Base-by-base conservation (phyloP, 2,888 invertebrate species). In the Eucriotettix oculatus region DNA sequence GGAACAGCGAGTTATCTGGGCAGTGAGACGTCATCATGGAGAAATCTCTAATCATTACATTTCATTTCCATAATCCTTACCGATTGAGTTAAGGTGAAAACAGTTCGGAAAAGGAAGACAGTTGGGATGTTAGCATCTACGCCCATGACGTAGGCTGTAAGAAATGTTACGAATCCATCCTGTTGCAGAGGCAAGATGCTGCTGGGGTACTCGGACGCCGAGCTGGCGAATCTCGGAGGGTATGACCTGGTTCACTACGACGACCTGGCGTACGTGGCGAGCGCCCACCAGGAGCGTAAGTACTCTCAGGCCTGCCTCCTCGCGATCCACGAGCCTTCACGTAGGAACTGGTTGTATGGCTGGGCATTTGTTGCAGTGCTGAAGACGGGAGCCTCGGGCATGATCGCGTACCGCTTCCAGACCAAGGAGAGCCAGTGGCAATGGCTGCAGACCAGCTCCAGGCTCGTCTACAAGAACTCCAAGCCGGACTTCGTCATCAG, bases 401-500 rank as follows among this genome's bases (percentile, higher is more conserved):
- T 99, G 87, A 96, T 99, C 70, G 97, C 99, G 62, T 99, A 99
- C 74, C 85, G 99, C 72, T 89, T 95, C 76, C 90, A 96, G 75
- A 91, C 92, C 67, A 94, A 95, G 74, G 90, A 93, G 65, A 87
- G 87, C 10, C 87, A 89, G 69, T 95, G 95, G 92, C 91, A 98
- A 74, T 99, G 97, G 96, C 79, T 99, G 62, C 99, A 99, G 78
- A 97, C 97, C 17, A 89, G 90, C 68, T 96, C 98, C 14, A 82
- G 98, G 66, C 83, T 99, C 67, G 95, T 98, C 67, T 99, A 98
- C 78, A 99, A 99, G 77, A 99, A 98, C 76, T 97, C 97, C 65
- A 99, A 99, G 74, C 97, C 98, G 0, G 99, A 99, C 74, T 97
- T 97, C 73, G 96, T 99, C 65, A 96, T 98, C 69, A 94, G 96